These are phyloP conservation scores for Varanus salvator DNA, from an alignment of 2,113 vertebrate species.

Conservation along the genomic window DNA sequence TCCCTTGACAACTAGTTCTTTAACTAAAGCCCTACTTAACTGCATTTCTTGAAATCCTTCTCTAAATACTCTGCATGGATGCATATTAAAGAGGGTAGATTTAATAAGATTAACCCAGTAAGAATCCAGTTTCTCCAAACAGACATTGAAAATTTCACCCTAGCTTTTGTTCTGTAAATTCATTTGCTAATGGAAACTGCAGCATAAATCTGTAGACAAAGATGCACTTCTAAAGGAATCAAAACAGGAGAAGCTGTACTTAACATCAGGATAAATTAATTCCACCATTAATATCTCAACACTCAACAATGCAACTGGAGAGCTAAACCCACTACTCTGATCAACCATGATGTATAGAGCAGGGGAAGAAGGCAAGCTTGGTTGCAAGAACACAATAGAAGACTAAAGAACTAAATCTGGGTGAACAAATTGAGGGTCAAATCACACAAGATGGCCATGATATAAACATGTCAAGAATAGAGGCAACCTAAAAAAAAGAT, in stretches of 20 bases:
- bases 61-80: background rate
- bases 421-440: background rate
- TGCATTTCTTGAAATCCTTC: conserved; percentile 11
- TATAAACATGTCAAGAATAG: background rate
- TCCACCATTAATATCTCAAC: background rate
- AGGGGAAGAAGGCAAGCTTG: background rate
- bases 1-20: conserved; percentile 23
- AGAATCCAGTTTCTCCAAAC: conserved; percentile 13
- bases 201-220: conserved; percentile 17
- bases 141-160: background rate
- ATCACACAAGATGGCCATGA: background rate
- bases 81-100: background rate
- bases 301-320: background rate
- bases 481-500: background rate
- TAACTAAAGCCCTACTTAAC: background rate
- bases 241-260: background rate
- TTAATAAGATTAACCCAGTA: conserved; percentile 39
- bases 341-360: background rate
- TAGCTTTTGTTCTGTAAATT: background rate
- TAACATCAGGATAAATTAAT: conserved; percentile 11
- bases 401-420: background rate
- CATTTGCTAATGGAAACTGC: background rate
- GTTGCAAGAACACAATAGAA: no score
- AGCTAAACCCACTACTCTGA: background rate
- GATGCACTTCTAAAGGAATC: background rate